Evolutionary conservation across 2,888 invertebrate genomes (phyloP).

Genomic region (Lasioglossum morio): DNA sequence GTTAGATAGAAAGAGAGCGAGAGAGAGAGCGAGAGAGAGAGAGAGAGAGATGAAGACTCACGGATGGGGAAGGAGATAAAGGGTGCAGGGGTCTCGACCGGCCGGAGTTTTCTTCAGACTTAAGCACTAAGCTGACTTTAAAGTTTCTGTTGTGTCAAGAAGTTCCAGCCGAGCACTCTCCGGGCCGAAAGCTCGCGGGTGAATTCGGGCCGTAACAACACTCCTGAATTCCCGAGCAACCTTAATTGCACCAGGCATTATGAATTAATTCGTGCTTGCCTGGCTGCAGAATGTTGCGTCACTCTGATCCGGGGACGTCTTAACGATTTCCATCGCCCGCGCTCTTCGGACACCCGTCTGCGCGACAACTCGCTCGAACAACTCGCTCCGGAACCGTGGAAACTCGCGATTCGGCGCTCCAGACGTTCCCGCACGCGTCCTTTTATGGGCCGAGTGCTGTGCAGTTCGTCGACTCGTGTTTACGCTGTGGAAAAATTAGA

Average conservation of each 20-base stretch:
- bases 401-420: background rate
- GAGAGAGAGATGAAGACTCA: background rate
- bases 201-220: conserved; percentile 65
- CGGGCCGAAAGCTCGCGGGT: conserved; percentile 57
- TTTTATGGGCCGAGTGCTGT: background rate
- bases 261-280: conserved; percentile 74
- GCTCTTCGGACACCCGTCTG: background rate
- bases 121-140: conserved; percentile 75
- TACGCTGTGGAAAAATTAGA: background rate
- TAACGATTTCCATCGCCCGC: conserved; percentile 28
- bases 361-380: conserved; percentile 3
- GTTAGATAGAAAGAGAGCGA: background rate
- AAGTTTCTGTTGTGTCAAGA: conserved; percentile 78
- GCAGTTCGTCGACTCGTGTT: background rate
- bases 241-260: conserved; percentile 74
- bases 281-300: conserved; percentile 31
- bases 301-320: conserved; percentile 30
- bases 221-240: conserved; percentile 73
- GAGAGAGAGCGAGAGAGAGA: background rate
- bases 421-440: background rate
- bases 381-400: background rate
- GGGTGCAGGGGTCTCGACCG: conserved; percentile 37
- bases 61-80: conserved; percentile 28
- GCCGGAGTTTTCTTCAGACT: conserved; percentile 62
- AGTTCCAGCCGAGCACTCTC: conserved; percentile 67